phyloP scores from a whole-genome alignment of 2,797 vertebrate species.

The Leptoclinus maculatus region DNA sequence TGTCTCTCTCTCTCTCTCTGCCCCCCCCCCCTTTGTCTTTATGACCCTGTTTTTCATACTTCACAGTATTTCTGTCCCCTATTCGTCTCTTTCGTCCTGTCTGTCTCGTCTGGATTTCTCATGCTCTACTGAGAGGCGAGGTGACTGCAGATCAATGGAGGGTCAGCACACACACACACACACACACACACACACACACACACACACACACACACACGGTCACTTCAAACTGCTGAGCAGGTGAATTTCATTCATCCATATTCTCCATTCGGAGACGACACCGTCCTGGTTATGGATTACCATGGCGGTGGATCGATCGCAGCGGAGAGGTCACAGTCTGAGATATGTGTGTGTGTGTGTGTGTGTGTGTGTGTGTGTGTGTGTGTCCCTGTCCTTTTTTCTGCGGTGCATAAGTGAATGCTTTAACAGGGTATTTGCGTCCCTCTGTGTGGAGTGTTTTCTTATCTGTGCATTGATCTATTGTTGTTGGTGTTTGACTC shows the following conservation, averaged over 20 bases:
- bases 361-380: not conserved
- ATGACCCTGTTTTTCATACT: slow-evolving; percentile 36
- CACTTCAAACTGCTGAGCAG: slow-evolving; percentile 73
- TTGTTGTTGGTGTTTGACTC: slow-evolving; percentile 11
- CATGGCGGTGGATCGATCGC: slow-evolving; percentile 46
- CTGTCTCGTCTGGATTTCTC: slow-evolving; percentile 65
- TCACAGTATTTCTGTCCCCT: slow-evolving; percentile 34
- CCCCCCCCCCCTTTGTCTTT: not conserved
- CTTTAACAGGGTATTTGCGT: not conserved
- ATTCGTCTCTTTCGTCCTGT: slow-evolving; percentile 57
- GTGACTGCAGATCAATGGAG: slow-evolving; percentile 72
- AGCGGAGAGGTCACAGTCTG: slow-evolving; percentile 52
- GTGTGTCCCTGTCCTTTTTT: slow-evolving; percentile 19
- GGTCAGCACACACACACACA: slow-evolving; percentile 38
- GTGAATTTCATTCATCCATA: slow-evolving; percentile 78
- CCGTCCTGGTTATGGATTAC: slow-evolving; percentile 71
- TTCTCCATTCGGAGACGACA: slow-evolving; percentile 66
- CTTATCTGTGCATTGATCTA: slow-evolving; percentile 11
- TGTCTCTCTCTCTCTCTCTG: not conserved
- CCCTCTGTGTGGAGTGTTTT: slow-evolving; percentile 4
- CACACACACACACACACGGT: slow-evolving; percentile 33
- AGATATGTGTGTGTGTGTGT: slow-evolving; percentile 16
- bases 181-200: slow-evolving; percentile 29
- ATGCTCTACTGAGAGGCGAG: slow-evolving; percentile 51
- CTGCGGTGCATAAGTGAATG: not conserved